phyloP scores from a whole-genome alignment of 1,140 invertebrate species.

The Nasonia vitripennis region DNA sequence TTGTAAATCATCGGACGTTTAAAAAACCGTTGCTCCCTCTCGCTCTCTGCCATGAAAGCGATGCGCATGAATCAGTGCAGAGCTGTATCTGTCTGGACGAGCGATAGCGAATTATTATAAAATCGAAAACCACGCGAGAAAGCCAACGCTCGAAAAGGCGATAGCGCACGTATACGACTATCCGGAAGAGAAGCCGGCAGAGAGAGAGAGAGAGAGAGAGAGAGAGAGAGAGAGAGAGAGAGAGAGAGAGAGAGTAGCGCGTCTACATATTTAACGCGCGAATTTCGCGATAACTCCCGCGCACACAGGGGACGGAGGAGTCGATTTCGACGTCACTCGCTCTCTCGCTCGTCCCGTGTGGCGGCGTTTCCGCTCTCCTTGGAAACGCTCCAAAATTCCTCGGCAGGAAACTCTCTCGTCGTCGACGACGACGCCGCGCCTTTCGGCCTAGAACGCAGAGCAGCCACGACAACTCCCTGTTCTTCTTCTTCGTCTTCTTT shows the following conservation, averaged over 20 bases:
- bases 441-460: constrained; percentile 12
- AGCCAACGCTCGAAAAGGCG: neutral
- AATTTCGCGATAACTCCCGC: constrained; percentile 15
- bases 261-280: constrained; percentile 45
- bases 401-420: neutral
- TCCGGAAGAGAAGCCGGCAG: neutral
- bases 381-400: constrained; percentile 47
- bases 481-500: neutral
- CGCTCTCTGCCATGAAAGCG: too few relatives aligned
- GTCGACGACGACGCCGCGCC: neutral
- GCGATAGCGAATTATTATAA: neutral
- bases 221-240: too few relatives aligned
- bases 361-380: constrained; percentile 53
- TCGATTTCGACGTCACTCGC: constrained; percentile 38
- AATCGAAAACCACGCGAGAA: neutral
- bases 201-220: too few relatives aligned
- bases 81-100: constrained; percentile 5
- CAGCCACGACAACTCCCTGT: too few relatives aligned
- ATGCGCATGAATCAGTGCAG: constrained; percentile 4
- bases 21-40: too few relatives aligned
- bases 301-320: constrained; percentile 20
- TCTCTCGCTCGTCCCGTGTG: neutral
- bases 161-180: neutral
- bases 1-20: too few relatives aligned
- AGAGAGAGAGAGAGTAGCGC: neutral